Conservation (phyloP, 2,113 vertebrate species). For the Paraplagusia blochii region DNA sequence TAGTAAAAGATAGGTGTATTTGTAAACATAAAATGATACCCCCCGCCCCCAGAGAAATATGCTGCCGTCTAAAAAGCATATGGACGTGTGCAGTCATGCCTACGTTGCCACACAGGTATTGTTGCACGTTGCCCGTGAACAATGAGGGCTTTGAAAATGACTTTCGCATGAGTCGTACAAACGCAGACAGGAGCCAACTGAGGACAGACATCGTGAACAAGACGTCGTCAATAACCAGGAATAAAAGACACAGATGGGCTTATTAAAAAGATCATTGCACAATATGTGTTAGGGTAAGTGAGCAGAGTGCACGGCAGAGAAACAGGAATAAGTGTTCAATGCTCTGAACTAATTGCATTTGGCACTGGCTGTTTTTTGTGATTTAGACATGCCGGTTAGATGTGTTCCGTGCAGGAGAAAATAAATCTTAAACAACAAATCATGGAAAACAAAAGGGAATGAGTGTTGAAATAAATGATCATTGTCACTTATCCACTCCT, state of each 20-base stretch:
- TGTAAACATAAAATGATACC: not conserved
- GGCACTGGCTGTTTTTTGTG: constrained; percentile 1
- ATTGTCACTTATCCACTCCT: constrained; percentile 6
- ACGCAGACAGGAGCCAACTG: not conserved
- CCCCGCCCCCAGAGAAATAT: not conserved
- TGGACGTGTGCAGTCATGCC: constrained; percentile 2
- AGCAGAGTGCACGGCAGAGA: not conserved
- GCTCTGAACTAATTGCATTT: constrained; percentile 7
- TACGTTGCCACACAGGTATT: not conserved
- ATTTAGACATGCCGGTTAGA: constrained; percentile 2
- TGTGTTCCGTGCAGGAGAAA: constrained; percentile 1
- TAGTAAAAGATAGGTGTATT: not conserved
- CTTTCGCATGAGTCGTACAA: not conserved
- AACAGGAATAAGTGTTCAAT: not conserved
- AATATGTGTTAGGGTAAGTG: not conserved
- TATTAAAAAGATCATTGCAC: not conserved
- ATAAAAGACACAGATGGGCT: constrained; percentile 1
- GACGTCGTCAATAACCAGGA: not conserved
- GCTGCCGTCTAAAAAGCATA: not conserved
- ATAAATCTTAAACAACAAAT: constrained; percentile 11
- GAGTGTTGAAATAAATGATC: constrained; percentile 3
- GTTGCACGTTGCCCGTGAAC: not conserved
- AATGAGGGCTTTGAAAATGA: not conserved
- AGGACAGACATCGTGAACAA: not conserved
- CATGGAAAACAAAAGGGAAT: not conserved